Evolutionary conservation across 2,113 vertebrate species (phyloP), one percentile per base, ranked within the genome.

Genomic region (Amphiprion ocellaris): DNA sequence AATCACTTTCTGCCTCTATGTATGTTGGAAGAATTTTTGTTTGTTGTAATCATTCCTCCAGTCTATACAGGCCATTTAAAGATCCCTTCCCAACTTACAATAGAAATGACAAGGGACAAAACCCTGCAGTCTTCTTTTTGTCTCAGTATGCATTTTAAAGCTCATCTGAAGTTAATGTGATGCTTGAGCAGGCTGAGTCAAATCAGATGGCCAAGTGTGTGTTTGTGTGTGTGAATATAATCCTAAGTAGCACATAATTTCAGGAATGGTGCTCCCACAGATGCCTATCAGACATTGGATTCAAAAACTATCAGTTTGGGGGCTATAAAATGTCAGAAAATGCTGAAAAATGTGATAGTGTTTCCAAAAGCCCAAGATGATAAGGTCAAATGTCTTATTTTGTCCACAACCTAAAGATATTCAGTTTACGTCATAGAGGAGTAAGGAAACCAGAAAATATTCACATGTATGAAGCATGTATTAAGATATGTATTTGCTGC

Each of bases 161-260:
- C 16, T 52, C 16, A 52, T 28, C 55, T 75, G 65, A 65, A 70
- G 76, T 53, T 58, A 33, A 63, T 63, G 64, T 69, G 33, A 26
- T 50, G n/a, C 33, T 46, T 37, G 33, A 37, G 33, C 33, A 37
- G 23, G 50, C 37, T 62, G 14, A 33, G 73, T 74, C 54, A 64
- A 65, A 71, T 55, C 33, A 16, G 67, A 50, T 50, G 49, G 49
- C 17, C 11, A 19, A 30, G 24, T 23, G 44, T 33, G 7, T 44
- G 1, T 44, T 5, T 37, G 4, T 47, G 50, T 12, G 24, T 62
- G 19, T 46, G 39, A 65, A 2, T 16, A 47, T 30, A 24, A 47
- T 19, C 39, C 44, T 56, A 52, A 81, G 58, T 75, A 21, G 28
- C 19, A 55, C 19, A 64, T 11, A 33, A 30, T 70, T 56, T 56